phyloP scores from a whole-genome alignment of 2,888 invertebrate species.

The Drosophila greeni region DNA sequence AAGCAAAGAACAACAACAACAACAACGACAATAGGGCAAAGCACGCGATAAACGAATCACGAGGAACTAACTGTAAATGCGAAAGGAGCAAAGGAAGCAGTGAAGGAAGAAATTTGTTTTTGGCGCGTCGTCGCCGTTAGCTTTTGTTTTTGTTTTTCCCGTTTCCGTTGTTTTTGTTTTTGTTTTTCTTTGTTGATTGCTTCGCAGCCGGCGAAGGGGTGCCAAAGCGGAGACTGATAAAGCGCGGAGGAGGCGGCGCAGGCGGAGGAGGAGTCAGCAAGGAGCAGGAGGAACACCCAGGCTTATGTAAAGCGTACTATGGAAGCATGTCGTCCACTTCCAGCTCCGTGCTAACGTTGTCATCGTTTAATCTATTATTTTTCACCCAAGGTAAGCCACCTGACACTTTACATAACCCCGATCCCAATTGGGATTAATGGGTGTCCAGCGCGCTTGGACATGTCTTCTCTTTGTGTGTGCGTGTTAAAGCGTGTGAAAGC shows the following conservation, averaged over 20 bases:
- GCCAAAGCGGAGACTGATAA: conserved; percentile 13
- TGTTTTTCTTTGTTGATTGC: conserved; percentile 34
- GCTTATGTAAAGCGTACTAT: conserved; percentile 76
- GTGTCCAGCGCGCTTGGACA: conserved; percentile 9
- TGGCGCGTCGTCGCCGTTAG: conserved; percentile 53
- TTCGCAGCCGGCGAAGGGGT: conserved; percentile 50
- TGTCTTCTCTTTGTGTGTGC: not conserved
- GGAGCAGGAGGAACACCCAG: conserved; percentile 23
- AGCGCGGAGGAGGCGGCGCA: conserved; percentile 17
- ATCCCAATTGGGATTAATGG: conserved; percentile 19
- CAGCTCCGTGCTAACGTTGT: conserved; percentile 78
- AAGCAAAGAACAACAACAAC: conserved; percentile 20
- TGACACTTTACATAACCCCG: conserved; percentile 34
- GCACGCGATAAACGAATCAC: conserved; percentile 30
- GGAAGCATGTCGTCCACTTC: conserved; percentile 79
- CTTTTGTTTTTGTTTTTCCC: conserved; percentile 28
- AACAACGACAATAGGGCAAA: conserved; percentile 23
- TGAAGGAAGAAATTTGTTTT: conserved; percentile 27
- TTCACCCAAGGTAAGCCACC: conserved; percentile 78
- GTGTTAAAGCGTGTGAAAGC: too few relatives aligned
- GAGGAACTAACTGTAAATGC: conserved; percentile 26
- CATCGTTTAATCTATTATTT: conserved; percentile 79
- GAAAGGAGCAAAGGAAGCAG: conserved; percentile 18
- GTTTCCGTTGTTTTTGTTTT: conserved; percentile 25
- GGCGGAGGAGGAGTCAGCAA: conserved; percentile 3